Evolutionary conservation across 2,888 invertebrate species (phyloP).

Genomic region (Apamea crenata): DNA sequence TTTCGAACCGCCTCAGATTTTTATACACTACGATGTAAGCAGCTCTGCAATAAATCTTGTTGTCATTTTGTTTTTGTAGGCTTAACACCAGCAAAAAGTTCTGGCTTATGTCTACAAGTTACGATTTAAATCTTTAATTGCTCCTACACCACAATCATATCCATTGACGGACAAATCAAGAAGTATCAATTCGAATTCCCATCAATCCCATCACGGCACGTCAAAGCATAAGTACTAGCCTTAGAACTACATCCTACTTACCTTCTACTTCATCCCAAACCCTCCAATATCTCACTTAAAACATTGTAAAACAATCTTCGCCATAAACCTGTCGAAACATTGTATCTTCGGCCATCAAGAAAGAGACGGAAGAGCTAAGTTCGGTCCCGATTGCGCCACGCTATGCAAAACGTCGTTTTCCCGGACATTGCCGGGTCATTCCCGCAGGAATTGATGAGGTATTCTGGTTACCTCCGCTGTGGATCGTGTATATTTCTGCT

Average conservation of each 20-base stretch:
- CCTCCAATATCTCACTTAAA: conserved; percentile 47
- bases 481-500: conserved; percentile 42
- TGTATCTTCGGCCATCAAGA: conserved; percentile 63
- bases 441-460: conserved; percentile 64
- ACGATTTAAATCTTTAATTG: background rate
- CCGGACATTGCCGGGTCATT: conserved; percentile 68
- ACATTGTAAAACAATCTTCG: conserved; percentile 58
- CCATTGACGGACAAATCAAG: background rate
- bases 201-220: background rate
- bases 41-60: background rate
- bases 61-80: background rate
- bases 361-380: conserved; percentile 62
- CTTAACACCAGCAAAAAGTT: background rate
- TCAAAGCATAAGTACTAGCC: conserved; percentile 15
- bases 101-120: background rate
- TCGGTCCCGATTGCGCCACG: conserved; percentile 56
- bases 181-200: background rate
- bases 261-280: conserved; percentile 11
- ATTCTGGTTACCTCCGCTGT: conserved; percentile 65
- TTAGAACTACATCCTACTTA: conserved; percentile 14
- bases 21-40: background rate
- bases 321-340: conserved; percentile 60
- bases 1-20: background rate
- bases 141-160: background rate
- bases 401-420: conserved; percentile 68